Conservation (phyloP, 2,797 vertebrate genomes). For the Bovichtus diacanthus region DNA sequence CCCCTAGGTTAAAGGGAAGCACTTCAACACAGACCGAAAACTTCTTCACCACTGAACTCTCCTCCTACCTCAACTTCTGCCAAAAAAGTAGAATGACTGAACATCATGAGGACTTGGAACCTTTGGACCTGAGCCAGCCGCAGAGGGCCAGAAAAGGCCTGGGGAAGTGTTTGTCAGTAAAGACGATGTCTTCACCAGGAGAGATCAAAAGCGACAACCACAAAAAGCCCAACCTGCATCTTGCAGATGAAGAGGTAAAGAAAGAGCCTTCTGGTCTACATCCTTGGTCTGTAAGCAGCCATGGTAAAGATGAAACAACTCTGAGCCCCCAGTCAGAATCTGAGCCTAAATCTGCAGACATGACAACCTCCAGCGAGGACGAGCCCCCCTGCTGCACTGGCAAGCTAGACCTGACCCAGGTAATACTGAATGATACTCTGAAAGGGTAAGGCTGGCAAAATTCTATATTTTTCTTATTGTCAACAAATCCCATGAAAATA, state of each 20-base stretch:
- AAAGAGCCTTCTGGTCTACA: neutral
- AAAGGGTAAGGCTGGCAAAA: neutral
- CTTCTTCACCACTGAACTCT: conserved; percentile 78
- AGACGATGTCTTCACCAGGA: neutral
- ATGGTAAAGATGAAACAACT: neutral
- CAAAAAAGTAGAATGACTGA: neutral
- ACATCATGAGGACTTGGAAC: conserved; percentile 20
- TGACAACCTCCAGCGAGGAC: conserved; percentile 74
- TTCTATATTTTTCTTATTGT: neutral
- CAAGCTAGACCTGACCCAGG: conserved; percentile 73
- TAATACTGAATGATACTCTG: conserved; percentile 30
- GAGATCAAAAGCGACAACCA: neutral
- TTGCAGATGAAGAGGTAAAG: neutral
- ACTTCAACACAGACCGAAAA: conserved; percentile 85
- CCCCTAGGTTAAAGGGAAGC: conserved; percentile 18
- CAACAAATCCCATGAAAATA: neutral
- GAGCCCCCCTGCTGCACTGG: conserved; percentile 35
- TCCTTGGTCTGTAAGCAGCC: neutral
- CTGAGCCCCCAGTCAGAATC: conserved; percentile 41
- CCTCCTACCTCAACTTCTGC: conserved; percentile 70
- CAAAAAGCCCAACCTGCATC: neutral
- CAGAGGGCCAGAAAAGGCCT: conserved; percentile 57
- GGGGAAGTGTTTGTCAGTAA: neutral
- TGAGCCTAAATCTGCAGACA: conserved; percentile 57
- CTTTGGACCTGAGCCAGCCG: conserved; percentile 82